phyloP scores from a whole-genome alignment of 1,140 invertebrate species.

The Meloidogyne hapla region DNA sequence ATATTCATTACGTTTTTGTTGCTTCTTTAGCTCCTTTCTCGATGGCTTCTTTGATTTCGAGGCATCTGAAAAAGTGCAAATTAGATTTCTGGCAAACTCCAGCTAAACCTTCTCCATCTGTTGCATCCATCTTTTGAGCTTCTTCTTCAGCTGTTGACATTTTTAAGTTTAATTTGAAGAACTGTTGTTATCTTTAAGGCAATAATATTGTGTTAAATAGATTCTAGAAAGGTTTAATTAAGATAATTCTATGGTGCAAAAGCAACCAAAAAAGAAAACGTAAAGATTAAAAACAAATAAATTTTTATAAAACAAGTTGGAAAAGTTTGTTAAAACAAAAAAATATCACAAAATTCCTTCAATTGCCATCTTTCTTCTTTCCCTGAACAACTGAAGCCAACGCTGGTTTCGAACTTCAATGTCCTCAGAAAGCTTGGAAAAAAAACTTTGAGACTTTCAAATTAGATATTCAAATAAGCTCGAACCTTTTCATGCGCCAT shows the following conservation, averaged over 20 bases:
- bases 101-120: too few species aligned
- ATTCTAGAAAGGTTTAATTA: too few species aligned
- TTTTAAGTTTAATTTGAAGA: too few species aligned
- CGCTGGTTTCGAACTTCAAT: not conserved
- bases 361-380: constrained; percentile 19
- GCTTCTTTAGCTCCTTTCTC: constrained; percentile 89
- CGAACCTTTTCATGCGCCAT: constrained; percentile 12
- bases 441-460: not conserved
- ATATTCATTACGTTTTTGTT: constrained; percentile 83
- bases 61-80: constrained; percentile 28
- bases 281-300: not conserved
- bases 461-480: not conserved
- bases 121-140: not conserved
- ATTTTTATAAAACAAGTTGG: constrained; percentile 1
- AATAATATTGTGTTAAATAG: too few species aligned
- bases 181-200: too few species aligned
- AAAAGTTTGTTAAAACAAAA: not conserved
- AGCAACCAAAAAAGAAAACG: too few species aligned
- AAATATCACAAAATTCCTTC: constrained; percentile 2
- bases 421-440: constrained; percentile 12
- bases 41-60: constrained; percentile 71
- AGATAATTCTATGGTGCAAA: too few species aligned
- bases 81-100: too few species aligned
- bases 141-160: not conserved
- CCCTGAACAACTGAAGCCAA: constrained; percentile 16